Evolutionary conservation across 64 coral and sea anemone genomes (phyloP), one percentile per base, ranked within the genome.

Genomic region (Pocillopora verrucosa): DNA sequence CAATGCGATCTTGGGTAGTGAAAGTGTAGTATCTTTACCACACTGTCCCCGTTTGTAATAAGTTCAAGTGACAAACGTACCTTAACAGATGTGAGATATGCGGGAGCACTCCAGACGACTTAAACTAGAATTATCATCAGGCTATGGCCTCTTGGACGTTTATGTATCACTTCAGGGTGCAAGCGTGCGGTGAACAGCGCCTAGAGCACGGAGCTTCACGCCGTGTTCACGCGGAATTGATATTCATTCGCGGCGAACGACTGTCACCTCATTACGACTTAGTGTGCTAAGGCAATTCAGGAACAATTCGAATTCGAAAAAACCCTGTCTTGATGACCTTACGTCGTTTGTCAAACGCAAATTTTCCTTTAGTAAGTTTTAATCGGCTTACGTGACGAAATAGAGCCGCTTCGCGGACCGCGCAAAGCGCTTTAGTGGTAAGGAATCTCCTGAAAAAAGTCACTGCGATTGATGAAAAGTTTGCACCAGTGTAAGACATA

Each of bases 371-470:
- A 81, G 26, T n/a, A 72, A 35, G 10, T 67, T 83, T 14, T 85
- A 85, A 85, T 85, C 82, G 63, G 82, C 82, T 85, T 85, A 85
- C 65, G 82, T 56, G 38, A 72, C 64, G 82, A 57, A 84, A 72
- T 65, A 85, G 13, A 72, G 67, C 82, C 19, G 64, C 82, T 56
- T 51, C 36, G 57, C 14, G 34, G 57, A 37, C 38, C 20, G 25
- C 16, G 35, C 38, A 72, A 85, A 72, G 20, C 20, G 0, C 38
- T 25, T 36, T 2, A 3, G 3, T 51, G 41, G 41, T 51, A 51
- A 51, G 41, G 41, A 77, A 77, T 56, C 45, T 41, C 19, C 20
- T 25, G 13, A 79, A 51, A 77, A 13, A 45, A 17, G 5, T 77
- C 51, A 26, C n/a, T 79, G 59, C 59, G 59, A 79, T n/a, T 57